A percentile compares a stretch with the other conserved stretches of the same genome.
phyloP scores from a whole-genome alignment of 2,113 vertebrate species.

The Siniperca knerii region DNA sequence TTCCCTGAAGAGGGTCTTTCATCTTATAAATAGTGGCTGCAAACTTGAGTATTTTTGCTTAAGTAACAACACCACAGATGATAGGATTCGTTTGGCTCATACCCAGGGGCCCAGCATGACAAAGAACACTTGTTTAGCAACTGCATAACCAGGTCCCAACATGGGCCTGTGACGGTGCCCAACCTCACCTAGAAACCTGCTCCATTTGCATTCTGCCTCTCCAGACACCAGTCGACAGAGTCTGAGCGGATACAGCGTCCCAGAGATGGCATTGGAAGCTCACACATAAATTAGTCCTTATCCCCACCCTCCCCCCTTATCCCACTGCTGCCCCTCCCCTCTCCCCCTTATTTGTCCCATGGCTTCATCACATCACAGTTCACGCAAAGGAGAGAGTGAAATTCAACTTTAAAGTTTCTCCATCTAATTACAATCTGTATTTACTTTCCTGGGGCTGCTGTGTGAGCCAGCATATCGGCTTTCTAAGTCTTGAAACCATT shows the following conservation, averaged over 20 bases:
- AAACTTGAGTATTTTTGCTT: constrained; percentile 78
- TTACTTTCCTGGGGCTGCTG: constrained; percentile 72
- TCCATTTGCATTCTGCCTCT: constrained; percentile 79
- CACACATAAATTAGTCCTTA: constrained; percentile 79
- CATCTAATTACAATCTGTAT: constrained; percentile 74
- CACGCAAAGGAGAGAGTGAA: constrained; percentile 73
- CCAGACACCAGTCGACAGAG: constrained; percentile 64
- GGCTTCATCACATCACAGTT: constrained; percentile 77
- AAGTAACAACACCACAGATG: constrained; percentile 80
- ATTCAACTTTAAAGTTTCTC: constrained; percentile 73
- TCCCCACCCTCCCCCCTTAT: constrained; percentile 34
- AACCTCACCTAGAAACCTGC: constrained; percentile 76
- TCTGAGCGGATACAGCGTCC: constrained; percentile 66
- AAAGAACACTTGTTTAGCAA: constrained; percentile 82
- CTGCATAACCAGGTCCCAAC: constrained; percentile 73
- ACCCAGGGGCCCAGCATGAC: constrained; percentile 76
- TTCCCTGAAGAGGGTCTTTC: constrained; percentile 84
- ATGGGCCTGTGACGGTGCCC: constrained; percentile 70
- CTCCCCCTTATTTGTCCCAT: constrained; percentile 73
- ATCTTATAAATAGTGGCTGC: constrained; percentile 85
- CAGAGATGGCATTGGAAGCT: constrained; percentile 69
- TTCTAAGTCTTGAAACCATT: constrained; percentile 60
- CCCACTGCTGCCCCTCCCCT: constrained; percentile 39
- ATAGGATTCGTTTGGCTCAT: constrained; percentile 74
- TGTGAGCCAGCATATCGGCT: constrained; percentile 53